Evolutionary conservation across 2,888 invertebrate genomes (phyloP).

Genomic region (Alentia gelatinosa): DNA sequence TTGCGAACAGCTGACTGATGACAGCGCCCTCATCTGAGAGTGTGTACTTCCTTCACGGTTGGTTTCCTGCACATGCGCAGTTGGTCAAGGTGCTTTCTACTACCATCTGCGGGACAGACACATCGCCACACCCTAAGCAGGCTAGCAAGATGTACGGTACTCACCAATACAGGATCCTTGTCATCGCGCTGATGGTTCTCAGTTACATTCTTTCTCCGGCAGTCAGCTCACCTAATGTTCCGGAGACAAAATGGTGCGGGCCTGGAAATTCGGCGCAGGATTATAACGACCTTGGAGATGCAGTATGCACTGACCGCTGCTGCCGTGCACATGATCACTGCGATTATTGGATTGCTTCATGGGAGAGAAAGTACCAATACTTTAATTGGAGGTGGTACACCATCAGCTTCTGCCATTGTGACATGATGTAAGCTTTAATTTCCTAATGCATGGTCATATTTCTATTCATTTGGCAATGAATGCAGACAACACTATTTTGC

Average conservation of each 20-base stretch:
- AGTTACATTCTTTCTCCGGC: neutral
- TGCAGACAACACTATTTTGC: too few species aligned
- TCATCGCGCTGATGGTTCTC: neutral
- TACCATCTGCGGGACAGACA: neutral
- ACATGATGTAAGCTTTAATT: neutral
- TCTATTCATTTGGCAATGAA: too few species aligned
- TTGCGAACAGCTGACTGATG: too few species aligned
- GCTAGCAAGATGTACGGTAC: neutral
- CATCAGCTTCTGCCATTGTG: neutral
- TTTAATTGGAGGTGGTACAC: neutral
- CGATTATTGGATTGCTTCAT: neutral
- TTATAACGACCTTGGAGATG: neutral
- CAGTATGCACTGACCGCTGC: neutral
- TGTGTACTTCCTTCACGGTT: too few species aligned
- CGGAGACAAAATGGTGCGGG: neutral
- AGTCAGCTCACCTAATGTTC: neutral
- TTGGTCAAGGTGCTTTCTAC: neutral
- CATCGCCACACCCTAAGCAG: neutral
- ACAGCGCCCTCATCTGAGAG: too few species aligned
- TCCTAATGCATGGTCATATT: too few species aligned
- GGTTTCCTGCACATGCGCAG: neutral
- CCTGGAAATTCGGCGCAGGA: neutral
- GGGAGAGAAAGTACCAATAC: neutral
- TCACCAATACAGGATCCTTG: neutral
- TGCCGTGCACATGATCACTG: neutral